Evolutionary conservation across 1,140 invertebrate genomes (phyloP).

Genomic region (Ridgeia piscesae): DNA sequence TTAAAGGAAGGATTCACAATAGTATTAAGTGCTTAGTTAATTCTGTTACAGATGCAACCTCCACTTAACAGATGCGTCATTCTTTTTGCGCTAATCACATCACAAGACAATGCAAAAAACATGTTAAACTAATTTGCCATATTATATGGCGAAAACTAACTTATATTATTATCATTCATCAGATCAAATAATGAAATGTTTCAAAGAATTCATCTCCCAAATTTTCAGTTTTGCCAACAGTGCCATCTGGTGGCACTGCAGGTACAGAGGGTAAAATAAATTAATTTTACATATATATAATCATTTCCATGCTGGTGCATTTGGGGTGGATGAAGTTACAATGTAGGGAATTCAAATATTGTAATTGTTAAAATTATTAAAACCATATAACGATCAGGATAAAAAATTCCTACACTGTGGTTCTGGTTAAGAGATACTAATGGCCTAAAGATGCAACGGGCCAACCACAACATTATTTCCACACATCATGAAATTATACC

Average conservation of each 20-base stretch:
- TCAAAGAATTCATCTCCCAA: not conserved
- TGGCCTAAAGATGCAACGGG: no score
- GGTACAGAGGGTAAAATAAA: not conserved
- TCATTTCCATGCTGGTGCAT: no score
- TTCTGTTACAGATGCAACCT: not conserved
- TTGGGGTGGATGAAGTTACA: no score
- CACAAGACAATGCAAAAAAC: not conserved
- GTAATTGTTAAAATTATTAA: no score
- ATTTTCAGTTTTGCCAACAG: not conserved
- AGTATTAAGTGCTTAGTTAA: not conserved
- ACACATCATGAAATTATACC: no score
- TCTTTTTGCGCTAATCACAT: not conserved
- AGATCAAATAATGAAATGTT: not conserved
- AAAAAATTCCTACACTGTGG: no score
- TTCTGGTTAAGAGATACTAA: no score
- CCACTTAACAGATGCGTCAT: not conserved
- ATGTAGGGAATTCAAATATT: no score
- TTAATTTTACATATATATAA: no score
- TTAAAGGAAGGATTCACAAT: conserved; percentile 1
- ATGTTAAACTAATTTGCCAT: not conserved
- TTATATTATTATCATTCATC: not conserved
- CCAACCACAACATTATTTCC: no score
- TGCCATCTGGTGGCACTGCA: not conserved
- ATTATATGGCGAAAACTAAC: not conserved
- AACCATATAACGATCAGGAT: no score